phyloP scores from a whole-genome alignment of 2,113 vertebrate genomes.

The Carettochelys insculpta region DNA sequence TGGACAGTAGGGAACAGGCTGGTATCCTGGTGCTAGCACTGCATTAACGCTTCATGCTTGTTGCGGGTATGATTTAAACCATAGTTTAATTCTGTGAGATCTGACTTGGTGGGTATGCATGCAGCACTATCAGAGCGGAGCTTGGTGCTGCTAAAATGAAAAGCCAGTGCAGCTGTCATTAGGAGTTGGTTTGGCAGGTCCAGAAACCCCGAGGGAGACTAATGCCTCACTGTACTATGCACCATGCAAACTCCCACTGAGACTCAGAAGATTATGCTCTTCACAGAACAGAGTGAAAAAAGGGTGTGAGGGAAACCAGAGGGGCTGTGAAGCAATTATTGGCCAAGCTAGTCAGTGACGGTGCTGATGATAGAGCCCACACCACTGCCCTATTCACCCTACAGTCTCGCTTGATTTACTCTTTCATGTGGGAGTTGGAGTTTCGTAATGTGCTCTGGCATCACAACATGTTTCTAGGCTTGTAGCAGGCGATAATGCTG shows the following conservation, averaged over 20 bases:
- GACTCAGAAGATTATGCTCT: neutral
- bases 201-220: neutral
- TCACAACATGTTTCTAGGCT: neutral
- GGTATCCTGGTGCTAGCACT: neutral
- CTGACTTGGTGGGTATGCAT: neutral
- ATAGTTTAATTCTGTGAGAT: neutral
- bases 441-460: neutral
- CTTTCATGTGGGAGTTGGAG: rapidly evolving
- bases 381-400: neutral
- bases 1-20: neutral
- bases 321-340: neutral
- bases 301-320: neutral
- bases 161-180: neutral
- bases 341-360: neutral
- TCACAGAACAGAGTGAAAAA: neutral
- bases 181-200: neutral
- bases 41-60: neutral
- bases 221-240: neutral
- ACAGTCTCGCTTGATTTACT: rapidly evolving
- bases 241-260: neutral
- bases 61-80: neutral
- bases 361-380: neutral
- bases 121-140: neutral
- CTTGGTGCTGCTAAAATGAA: neutral
- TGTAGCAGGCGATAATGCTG: rapidly evolving